Evolutionary conservation across 2,888 invertebrate genomes (phyloP), one percentile per base, ranked within the genome.

Genomic region (Pterostichus madidus): DNA sequence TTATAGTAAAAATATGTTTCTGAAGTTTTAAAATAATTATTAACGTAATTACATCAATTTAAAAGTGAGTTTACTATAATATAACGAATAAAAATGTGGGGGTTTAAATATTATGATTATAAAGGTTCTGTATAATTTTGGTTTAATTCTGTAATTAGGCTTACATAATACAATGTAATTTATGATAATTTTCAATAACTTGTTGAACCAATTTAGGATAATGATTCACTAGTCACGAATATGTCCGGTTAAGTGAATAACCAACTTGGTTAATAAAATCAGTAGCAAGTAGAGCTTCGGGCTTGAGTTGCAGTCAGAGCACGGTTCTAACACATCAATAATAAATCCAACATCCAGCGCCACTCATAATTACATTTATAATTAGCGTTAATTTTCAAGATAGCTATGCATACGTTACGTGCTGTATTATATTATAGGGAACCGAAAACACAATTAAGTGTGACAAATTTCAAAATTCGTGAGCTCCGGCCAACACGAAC

Each of bases 381-480:
- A 77, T 77, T 77, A 77, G 39, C 17, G 56, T 11, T 77, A 56
- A 77, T 77, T 56, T 32, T 32, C 35, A 17, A 56, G 75, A 49
- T 32, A 77, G 52, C 56, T 59, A 59, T 77, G 56, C 59, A 56
- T 53, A 52, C 75, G 31, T 53, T 75, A 49, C 75, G 52, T 75
- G 75, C 52, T 75, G 31, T 53, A 13, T 75, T 52, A n/a, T 53
- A 77, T 77, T 77, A 56, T 77, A 53, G 77, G 39, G 39, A 77
- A 77, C 77, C 77, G 75, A 75, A 77, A 77, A 77, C 56, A 77
- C 77, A 56, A 77, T 77, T 77, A 77, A 39, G 77, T 77, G 77
- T 77, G 59, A 53, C 77, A 77, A 77, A 59, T 77, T 39, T 77
- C 56, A 77, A 77, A 77, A 77, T 77, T 77, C 77, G 56, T 35